These are phyloP conservation scores for Ctenicera cuprea DNA, from an alignment of 2,888 invertebrate genomes.

Conservation along the genomic window DNA sequence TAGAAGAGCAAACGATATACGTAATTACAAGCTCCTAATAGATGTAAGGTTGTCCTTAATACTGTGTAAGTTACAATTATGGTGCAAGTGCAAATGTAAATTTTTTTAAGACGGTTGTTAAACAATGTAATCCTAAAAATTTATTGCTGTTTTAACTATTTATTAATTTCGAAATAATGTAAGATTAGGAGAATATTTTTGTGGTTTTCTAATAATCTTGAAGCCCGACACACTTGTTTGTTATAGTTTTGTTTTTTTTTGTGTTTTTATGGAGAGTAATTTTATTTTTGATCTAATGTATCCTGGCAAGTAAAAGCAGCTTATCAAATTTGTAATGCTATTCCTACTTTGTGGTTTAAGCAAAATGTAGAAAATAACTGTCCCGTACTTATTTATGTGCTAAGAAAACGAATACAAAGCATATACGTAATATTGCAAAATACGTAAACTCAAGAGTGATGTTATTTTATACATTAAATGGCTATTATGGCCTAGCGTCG, in stretches of 20 bases:
- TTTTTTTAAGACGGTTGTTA: slow-evolving; percentile 50
- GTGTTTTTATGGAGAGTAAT: no score
- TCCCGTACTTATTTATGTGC: slow-evolving; percentile 3
- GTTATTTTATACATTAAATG: slow-evolving; percentile 11
- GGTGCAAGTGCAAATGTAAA: slow-evolving; percentile 50
- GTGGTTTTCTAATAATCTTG: not conserved
- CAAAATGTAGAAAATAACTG: not conserved
- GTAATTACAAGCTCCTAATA: slow-evolving; percentile 60
- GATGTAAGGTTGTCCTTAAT: slow-evolving; percentile 50
- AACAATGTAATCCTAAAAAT: slow-evolving; percentile 34
- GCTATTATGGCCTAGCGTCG: slow-evolving; percentile 4
- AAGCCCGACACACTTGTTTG: not conserved
- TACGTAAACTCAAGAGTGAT: not conserved
- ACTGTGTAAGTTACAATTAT: slow-evolving; percentile 44
- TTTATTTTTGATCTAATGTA: no score
- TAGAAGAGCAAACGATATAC: slow-evolving; percentile 63
- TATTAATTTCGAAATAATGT: slow-evolving; percentile 35
- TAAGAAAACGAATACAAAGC: slow-evolving; percentile 1
- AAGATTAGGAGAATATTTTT: slow-evolving; percentile 5
- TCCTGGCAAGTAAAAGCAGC: not conserved
- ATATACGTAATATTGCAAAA: not conserved
- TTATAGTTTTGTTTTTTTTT: not conserved
- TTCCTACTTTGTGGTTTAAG: not conserved
- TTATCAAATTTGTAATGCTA: not conserved
- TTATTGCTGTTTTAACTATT: slow-evolving; percentile 36